Evolutionary conservation across 2,797 vertebrate species (phyloP).

Genomic region (Erithacus rubecula): DNA sequence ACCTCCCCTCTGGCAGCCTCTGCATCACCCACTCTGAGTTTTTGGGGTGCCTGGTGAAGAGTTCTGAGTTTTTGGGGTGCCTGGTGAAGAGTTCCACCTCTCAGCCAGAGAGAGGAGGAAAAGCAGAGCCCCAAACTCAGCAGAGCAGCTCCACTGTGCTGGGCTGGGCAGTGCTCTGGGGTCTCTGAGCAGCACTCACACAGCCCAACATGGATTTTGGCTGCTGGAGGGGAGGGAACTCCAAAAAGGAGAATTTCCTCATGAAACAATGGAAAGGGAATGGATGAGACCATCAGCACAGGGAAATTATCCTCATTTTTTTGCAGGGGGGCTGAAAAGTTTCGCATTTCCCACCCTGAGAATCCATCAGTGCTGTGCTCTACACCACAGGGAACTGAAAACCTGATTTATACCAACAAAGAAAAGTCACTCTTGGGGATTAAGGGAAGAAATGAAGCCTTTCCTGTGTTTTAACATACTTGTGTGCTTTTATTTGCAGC

Average conservation of each 20-base stretch:
- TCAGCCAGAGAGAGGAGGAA: background rate
- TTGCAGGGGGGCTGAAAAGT: background rate
- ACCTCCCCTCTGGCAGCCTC: background rate
- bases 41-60: background rate
- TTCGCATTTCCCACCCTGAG: background rate
- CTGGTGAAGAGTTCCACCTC: background rate
- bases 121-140: background rate
- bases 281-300: background rate
- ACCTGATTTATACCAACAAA: background rate
- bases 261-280: background rate
- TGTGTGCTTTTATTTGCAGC: background rate
- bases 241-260: background rate
- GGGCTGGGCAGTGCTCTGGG: background rate
- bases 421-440: background rate
- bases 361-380: rapidly evolving
- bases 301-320: background rate
- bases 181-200: background rate
- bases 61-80: rapidly evolving
- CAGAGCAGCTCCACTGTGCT: background rate
- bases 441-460: background rate
- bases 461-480: background rate
- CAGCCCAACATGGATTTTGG: background rate
- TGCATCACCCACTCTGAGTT: background rate
- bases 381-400: background rate
- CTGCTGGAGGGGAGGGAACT: background rate